Percentiles rank a stretch among this genome's conserved stretches.
Conservation (phyloP, 2,113 vertebrate species). For the Sinocyclocheilus anophthalmus region DNA sequence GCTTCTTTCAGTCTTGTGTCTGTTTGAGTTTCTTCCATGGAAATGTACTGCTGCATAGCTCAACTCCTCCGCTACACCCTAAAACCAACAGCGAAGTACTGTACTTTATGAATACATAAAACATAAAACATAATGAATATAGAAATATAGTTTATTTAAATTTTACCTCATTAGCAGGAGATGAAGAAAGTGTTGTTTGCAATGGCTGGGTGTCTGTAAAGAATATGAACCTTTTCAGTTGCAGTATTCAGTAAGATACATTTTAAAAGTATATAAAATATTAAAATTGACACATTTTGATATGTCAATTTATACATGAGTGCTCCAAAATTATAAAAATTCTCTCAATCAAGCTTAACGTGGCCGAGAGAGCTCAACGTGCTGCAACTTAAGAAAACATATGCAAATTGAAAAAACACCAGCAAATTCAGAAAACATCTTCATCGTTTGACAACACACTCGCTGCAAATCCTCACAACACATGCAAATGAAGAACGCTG, state of each 20-base stretch:
- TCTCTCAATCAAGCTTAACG: neutral
- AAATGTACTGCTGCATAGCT: constrained; percentile 29
- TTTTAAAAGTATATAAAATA: neutral
- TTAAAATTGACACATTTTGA: neutral
- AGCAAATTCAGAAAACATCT: no score
- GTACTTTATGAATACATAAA: neutral
- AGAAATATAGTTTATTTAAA: neutral
- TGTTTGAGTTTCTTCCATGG: neutral
- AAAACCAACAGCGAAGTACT: neutral
- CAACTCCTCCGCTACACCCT: neutral
- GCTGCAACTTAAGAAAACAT: neutral
- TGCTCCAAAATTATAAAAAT: neutral
- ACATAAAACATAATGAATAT: no score
- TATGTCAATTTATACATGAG: neutral
- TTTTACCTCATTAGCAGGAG: constrained; percentile 22
- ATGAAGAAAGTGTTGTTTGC: neutral
- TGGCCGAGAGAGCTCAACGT: no score
- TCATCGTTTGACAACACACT: no score
- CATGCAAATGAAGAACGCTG: no score
- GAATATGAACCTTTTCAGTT: neutral
- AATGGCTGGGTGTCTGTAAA: neutral
- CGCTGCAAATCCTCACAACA: no score
- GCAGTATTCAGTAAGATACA: neutral
- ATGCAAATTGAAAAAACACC: no score
- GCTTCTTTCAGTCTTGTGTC: constrained; percentile 10